Evolutionary conservation across 1,140 invertebrate genomes (phyloP).

Genomic region (Musca vetustissima): DNA sequence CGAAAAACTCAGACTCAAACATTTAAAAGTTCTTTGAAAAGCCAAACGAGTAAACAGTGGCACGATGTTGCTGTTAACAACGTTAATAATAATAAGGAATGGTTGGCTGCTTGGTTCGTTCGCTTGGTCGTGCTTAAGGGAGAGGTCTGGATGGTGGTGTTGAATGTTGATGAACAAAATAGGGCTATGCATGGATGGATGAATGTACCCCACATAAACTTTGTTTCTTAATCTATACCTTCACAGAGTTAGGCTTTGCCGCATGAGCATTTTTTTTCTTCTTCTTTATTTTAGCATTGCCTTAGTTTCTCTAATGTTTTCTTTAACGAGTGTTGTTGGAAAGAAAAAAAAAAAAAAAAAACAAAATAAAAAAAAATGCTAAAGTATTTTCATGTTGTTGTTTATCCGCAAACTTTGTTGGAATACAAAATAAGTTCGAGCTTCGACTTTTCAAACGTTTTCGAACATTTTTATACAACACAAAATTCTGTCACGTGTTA

Average conservation of each 20-base stretch:
- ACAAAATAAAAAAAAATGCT: not conserved
- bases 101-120: no score
- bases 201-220: no score
- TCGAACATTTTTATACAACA: not conserved
- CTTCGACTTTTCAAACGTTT: not conserved
- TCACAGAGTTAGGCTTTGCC: not conserved
- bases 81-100: conserved; percentile 14
- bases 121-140: not conserved
- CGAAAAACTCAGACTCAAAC: no score
- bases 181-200: no score
- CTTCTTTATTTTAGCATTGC: not conserved
- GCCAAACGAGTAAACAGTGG: conserved; percentile 4
- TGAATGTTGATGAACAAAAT: not conserved
- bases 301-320: not conserved
- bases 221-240: no score
- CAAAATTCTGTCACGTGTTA: conserved; percentile 15
- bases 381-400: conserved; percentile 4
- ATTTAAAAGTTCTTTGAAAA: not conserved
- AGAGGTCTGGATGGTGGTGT: not conserved
- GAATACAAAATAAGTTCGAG: not conserved
- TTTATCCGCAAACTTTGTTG: conserved; percentile 12
- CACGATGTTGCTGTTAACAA: conserved; percentile 20
- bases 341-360: no score
- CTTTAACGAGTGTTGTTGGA: no score
- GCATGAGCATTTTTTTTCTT: not conserved